phyloP scores from a whole-genome alignment of 2,888 invertebrate genomes.

The Cataglyphis albicans region DNA sequence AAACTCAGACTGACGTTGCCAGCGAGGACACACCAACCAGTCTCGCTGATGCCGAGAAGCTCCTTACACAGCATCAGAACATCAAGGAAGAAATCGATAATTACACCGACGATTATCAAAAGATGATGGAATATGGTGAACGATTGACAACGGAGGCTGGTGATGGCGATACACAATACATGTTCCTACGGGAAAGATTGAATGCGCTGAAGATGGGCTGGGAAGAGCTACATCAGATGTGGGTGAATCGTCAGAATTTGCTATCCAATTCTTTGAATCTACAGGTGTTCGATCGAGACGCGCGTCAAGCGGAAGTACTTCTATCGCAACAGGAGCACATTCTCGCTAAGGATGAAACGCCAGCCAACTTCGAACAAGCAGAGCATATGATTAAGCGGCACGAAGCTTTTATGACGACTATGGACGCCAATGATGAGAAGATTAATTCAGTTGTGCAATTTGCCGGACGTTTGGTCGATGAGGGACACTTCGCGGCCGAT shows the following conservation, averaged over 20 bases:
- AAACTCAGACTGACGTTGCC: conserved; percentile 99
- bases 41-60: conserved; percentile 97
- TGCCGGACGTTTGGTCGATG: conserved; percentile 95
- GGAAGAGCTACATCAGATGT: conserved; percentile 99
- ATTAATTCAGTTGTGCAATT: conserved; percentile 98
- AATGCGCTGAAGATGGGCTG: conserved; percentile 99
- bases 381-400: conserved; percentile 98
- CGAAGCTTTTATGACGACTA: conserved; percentile 99
- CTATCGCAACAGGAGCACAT: conserved; percentile 99
- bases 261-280: conserved; percentile 97
- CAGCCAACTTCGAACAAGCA: conserved; percentile 97
- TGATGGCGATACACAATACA: conserved; percentile 99
- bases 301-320: conserved; percentile 98
- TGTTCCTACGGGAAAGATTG: conserved; percentile 99
- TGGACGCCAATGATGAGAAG: conserved; percentile 99
- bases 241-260: conserved; percentile 98
- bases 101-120: conserved; percentile 98
- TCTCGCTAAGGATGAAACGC: conserved; percentile 98
- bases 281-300: conserved; percentile 98
- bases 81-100: conserved; percentile 99
- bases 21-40: conserved; percentile 98
- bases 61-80: conserved; percentile 98
- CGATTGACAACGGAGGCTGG: conserved; percentile 92
- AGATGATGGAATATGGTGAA: conserved; percentile 99
- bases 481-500: conserved; percentile 98